phyloP scores from a whole-genome alignment of 2,797 vertebrate genomes.

The Synanceia verrucosa region DNA sequence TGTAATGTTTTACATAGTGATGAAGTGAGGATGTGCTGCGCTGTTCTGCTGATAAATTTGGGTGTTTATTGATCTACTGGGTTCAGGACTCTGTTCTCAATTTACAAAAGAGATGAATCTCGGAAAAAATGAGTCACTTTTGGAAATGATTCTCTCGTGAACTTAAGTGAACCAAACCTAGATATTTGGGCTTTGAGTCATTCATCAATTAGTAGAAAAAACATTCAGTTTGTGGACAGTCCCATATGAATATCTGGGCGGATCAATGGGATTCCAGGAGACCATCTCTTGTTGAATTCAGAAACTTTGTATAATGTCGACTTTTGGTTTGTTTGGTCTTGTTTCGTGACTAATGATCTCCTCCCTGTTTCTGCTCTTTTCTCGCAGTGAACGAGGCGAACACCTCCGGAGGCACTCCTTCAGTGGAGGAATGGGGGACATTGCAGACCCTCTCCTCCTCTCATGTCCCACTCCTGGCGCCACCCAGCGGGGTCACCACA shows the following conservation, averaged over 20 bases:
- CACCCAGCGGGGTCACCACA: constrained; percentile 78
- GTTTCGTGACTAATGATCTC: constrained; percentile 27
- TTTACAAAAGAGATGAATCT: constrained; percentile 53
- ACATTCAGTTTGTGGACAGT: constrained; percentile 26
- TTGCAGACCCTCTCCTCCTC: constrained; percentile 76
- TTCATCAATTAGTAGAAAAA: constrained; percentile 43
- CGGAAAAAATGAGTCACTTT: constrained; percentile 74
- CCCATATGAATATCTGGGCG: constrained; percentile 3
- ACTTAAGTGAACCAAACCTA: constrained; percentile 58
- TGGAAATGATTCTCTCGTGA: constrained; percentile 48
- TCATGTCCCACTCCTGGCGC: constrained; percentile 76
- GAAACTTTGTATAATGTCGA: not conserved
- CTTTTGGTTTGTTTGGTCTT: constrained; percentile 11
- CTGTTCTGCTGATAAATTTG: constrained; percentile 14
- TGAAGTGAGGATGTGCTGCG: not conserved
- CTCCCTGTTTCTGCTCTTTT: not conserved
- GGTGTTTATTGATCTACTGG: constrained; percentile 33
- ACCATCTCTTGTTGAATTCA: not conserved
- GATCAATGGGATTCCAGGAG: constrained; percentile 1
- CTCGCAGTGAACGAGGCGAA: constrained; percentile 81
- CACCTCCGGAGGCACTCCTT: constrained; percentile 76
- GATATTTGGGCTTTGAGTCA: constrained; percentile 68
- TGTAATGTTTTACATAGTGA: too few relatives aligned
- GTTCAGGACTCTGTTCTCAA: constrained; percentile 61
- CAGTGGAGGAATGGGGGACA: constrained; percentile 75